Evolutionary conservation across 1,140 invertebrate species (phyloP), one percentile per base, ranked within the genome.

Genomic region (Cydia strobilella): DNA sequence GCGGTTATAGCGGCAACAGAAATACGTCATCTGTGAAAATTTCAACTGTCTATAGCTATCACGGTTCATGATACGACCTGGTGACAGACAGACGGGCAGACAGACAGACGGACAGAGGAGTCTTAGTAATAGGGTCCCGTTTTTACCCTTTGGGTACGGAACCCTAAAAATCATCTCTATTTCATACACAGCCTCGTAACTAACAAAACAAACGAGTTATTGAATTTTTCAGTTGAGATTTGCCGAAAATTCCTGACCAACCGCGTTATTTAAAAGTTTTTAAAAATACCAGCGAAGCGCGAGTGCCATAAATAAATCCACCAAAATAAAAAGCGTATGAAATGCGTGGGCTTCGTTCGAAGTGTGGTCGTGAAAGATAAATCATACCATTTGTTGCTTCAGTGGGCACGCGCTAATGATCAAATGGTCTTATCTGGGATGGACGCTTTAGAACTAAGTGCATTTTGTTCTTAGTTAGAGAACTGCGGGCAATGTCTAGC

Each of bases 301-400:
- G 54, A 3, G 20, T 59, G 2, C 31, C n/a, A 18, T 20, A 69
- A 39, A 69, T 69, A 35, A 2, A 35, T 69, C 20, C 15, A 39
- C 31, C 27, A 69, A 59, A 69, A 39, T 39, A 69, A 69, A 66
- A 18, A 6, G 65, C n/a, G 31, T 20, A 12, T 18, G 13, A 66
- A 69, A 35, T 31, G 65, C 65, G 65, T 69, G 27, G 65, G 65
- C 65, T 9, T 18, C 65, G 65, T 42, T 31, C 42, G 65, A 42
- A 69, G 27, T 31, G 31, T 35, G 27, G 15, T 69, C 1, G 27
- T 39, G 31, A 35, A 35, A 35, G 65, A 69, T 69, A 69, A 69
- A 39, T 69, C 65, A 69, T 35, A 69, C 65, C n/a, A 69, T 69
- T 59, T 59, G 54, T 59, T 69, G 65, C 27, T 7, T 39, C 65